These are phyloP conservation scores for Pterophyllum scalare DNA, from an alignment of 2,113 vertebrate genomes.

Conservation along the genomic window DNA sequence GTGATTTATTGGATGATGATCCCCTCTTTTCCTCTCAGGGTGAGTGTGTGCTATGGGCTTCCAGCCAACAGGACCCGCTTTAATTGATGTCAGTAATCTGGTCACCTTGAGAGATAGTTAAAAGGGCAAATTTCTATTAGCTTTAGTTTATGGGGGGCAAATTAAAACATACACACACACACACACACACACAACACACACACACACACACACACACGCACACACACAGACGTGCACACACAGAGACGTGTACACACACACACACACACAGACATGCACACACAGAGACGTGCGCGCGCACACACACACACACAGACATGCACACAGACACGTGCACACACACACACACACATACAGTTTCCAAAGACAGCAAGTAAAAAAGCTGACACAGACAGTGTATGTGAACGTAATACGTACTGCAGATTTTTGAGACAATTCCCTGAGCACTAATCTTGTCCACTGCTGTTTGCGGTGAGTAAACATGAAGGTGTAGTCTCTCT, in stretches of 20 bases:
- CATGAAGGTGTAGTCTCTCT: slow-evolving; percentile 60
- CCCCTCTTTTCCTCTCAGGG: slow-evolving; percentile 58
- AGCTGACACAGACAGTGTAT: slow-evolving; percentile 23
- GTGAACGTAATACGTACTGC: slow-evolving; percentile 35
- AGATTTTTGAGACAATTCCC: slow-evolving; percentile 56
- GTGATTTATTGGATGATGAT: slow-evolving; percentile 70
- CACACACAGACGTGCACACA: background rate
- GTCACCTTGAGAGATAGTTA: slow-evolving; percentile 80
- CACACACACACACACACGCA: slow-evolving; percentile 4
- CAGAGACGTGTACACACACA: slow-evolving; percentile 34
- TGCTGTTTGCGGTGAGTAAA: slow-evolving; percentile 68
- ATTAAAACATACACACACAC: slow-evolving; percentile 50
- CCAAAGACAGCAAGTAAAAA: slow-evolving; percentile 32
- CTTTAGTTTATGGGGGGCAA: slow-evolving; percentile 73
- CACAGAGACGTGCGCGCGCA: too few species aligned
- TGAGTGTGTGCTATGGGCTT: slow-evolving; percentile 67
- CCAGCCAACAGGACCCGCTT: slow-evolving; percentile 65
- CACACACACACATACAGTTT: slow-evolving; percentile 4
- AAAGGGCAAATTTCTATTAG: slow-evolving; percentile 80
- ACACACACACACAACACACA: background rate
- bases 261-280: too few species aligned
- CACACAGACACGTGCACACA: background rate
- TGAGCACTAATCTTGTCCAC: slow-evolving; percentile 52
- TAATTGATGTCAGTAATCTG: slow-evolving; percentile 82
- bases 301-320: slow-evolving; percentile 1